Evolutionary conservation across 2,797 vertebrate species (phyloP), one percentile per base, ranked within the genome.

Genomic region (Calcarius lapponicus): DNA sequence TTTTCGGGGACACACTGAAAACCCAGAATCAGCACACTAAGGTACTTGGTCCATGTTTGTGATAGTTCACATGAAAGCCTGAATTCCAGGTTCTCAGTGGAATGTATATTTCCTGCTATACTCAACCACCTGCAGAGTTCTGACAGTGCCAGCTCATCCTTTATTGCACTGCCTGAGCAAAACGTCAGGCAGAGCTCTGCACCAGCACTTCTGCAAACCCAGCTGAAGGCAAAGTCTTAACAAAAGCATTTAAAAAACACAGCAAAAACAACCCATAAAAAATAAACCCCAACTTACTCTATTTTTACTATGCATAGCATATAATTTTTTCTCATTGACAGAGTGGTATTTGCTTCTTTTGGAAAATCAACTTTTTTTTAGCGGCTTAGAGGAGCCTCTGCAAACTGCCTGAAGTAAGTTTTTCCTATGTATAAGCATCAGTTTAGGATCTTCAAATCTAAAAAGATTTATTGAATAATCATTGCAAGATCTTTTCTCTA

Each of bases 211-310:
- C 38, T 65, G 45, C 69, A 92, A 71, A 67, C 1, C 12, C 48
- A 72, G 8, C 1, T 74, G 54, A 86, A 92, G 58, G 57, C 7
- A 54, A 71, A 73, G 26, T 61, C 34, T 47, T 64, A 36, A 76
- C 13, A 64, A 89, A 81, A 76, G 4, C 8, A 43, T 21, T 38
- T 13, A 0, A 8, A 62, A 67, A 50, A 7, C 1, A 17, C 31
- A 65, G 26, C 11, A 76, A n/a, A 89, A 88, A 58, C 25, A 58
- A 28, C 6, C 6, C 19, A 17, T 11, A 20, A 76, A 62, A 43
- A 65, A 34, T 50, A 56, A 3, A 0, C 0, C 8, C 3, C 36
- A 67, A 24, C 9, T 75, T 71, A 43, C 21, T 48, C 40, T 18
- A 14, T 88, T 91, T 86, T 92, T 34, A 53, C 20, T 56, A 17